phyloP scores from a whole-genome alignment of 2,888 invertebrate species.

The Amblyjoppa proteus region DNA sequence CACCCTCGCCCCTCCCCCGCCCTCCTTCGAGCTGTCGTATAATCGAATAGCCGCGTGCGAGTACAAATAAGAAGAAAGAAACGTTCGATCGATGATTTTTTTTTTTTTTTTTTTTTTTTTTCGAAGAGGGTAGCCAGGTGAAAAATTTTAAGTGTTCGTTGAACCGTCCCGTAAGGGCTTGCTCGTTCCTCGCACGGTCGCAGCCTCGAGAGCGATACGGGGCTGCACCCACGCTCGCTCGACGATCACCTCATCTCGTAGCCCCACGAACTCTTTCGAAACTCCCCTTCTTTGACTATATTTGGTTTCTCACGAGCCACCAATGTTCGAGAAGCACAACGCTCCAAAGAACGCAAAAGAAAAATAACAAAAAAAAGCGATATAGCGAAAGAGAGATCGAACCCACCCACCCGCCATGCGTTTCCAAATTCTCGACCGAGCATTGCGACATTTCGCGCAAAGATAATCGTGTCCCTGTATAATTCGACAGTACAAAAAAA shows the following conservation, averaged over 20 bases:
- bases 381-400: constrained; percentile 34
- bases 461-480: not conserved
- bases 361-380: constrained; percentile 25
- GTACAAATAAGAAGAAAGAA: not conserved
- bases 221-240: constrained; percentile 58
- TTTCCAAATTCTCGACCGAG: constrained; percentile 50
- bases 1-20: constrained; percentile 16
- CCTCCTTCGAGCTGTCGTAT: not conserved
- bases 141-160: not conserved
- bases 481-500: not conserved
- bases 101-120: not conserved
- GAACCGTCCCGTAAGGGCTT: constrained; percentile 32
- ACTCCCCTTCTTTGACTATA: constrained; percentile 67
- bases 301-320: constrained; percentile 64
- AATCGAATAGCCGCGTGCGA: not conserved
- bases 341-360: constrained; percentile 32
- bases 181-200: constrained; percentile 25
- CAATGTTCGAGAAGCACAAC: constrained; percentile 35
- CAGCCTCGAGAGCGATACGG: constrained; percentile 22
- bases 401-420: constrained; percentile 59
- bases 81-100: not conserved
- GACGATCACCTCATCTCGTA: constrained; percentile 55
- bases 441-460: constrained; percentile 7
- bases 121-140: not conserved
- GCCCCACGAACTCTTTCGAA: constrained; percentile 57